Evolutionary conservation across 2,113 vertebrate species (phyloP).

Genomic region (Leptocoma aspasia): DNA sequence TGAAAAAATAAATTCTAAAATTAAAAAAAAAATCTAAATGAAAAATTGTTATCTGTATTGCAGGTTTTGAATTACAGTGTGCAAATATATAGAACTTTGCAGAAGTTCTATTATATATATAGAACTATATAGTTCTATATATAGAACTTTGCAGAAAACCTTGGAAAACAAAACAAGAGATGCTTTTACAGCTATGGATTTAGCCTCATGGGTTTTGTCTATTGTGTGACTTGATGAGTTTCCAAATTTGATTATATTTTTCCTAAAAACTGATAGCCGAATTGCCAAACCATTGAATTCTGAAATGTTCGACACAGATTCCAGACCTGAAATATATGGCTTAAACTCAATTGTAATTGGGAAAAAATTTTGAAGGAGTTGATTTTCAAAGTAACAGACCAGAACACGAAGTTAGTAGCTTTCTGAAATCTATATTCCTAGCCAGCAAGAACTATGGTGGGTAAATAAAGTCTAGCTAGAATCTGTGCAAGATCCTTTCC

Average conservation of each 20-base stretch:
- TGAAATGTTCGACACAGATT: not conserved
- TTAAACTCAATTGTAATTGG: not conserved
- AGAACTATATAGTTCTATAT: no score
- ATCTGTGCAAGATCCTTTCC: not conserved
- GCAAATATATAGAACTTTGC: not conserved
- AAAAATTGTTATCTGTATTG: not conserved
- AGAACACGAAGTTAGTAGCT: not conserved
- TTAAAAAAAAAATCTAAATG: not conserved
- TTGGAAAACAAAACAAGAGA: conserved; percentile 7
- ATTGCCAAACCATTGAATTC: not conserved
- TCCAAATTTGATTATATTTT: not conserved
- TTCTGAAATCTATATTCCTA: not conserved
- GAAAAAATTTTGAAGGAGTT: not conserved
- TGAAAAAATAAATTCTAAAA: not conserved
- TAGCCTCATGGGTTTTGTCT: not conserved
- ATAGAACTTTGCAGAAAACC: not conserved
- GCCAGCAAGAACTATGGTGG: not conserved
- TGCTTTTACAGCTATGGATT: not conserved
- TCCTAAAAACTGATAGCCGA: conserved; percentile 7
- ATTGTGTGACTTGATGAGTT: not conserved
- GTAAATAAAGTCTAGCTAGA: not conserved
- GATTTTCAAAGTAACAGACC: not conserved
- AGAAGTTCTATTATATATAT: no score
- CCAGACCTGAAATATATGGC: not conserved
- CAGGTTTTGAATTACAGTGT: not conserved